Base-by-base conservation (phyloP, 2,113 vertebrate genomes). In the Myrmecobius fasciatus region DNA sequence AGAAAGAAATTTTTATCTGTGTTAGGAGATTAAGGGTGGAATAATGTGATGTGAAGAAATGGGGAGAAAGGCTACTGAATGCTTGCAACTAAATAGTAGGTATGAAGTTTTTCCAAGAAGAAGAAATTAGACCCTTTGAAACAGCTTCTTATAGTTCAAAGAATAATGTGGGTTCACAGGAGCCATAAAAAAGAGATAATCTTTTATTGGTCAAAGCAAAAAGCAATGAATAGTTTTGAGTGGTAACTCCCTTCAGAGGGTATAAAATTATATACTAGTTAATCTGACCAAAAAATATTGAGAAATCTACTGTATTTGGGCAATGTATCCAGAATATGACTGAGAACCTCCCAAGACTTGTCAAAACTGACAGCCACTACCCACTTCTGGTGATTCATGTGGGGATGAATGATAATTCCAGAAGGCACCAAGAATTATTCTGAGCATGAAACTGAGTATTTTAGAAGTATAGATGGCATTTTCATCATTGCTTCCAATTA, bases 361-460 rank as follows among this genome's bases (percentile, higher is more conserved):
- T 83, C 67, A 83, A 43, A 83, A 83, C 67, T 83, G 67, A 83
- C 67, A 83, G 24, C 17, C n/a, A 24, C 67, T 83, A 83, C 67
- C 67, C 67, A 83, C 67, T 83, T 83, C 67, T 83, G n/a, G 67
- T 83, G 67, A 83, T 83, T 83, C 67, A 83, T 83, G n/a, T 43
- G 67, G 67, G 20, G 6, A 83, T 83, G 67, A 83, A 83, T 83
- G 67, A 83, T 83, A 83, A 83, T 83, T 20, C 67, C 67, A 83
- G 67, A 83, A 83, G 67, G 67, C 20, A 83, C 67, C n/a, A 83
- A 24, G 67, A 83, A 83, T 83, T 83, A 83, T 83, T 83, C 67
- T 83, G n/a, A 83, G 67, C 67, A 83, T 83, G 36, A 83, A 83
- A 83, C 67, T 43, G n/a, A 43, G 20, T 83, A 43, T 83, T 83